These are phyloP conservation scores for Poeciliopsis prolifica DNA, from an alignment of 2,113 vertebrate genomes.

Conservation along the genomic window DNA sequence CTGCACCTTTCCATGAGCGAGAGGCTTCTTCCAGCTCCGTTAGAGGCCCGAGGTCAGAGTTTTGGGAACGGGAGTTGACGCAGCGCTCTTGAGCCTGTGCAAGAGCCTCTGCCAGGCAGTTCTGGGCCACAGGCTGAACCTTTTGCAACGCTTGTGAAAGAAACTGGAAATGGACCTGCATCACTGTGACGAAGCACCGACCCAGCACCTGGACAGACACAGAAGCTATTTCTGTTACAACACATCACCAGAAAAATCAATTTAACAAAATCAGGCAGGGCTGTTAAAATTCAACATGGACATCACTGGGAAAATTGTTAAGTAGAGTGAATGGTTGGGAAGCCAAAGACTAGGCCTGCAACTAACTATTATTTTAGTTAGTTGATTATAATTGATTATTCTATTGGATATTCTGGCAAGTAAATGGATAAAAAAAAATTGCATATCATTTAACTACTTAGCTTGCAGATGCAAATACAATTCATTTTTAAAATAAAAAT, in stretches of 20 bases:
- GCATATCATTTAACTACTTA: no score
- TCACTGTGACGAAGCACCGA: slow-evolving; percentile 95
- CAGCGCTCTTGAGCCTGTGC: slow-evolving; percentile 92
- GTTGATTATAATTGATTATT: no score
- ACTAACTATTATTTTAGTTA: no score
- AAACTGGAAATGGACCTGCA: slow-evolving; percentile 99
- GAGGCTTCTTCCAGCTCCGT: slow-evolving; percentile 91
- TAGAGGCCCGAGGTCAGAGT: slow-evolving; percentile 78
- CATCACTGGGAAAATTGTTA: neutral
- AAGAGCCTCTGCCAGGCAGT: slow-evolving; percentile 90
- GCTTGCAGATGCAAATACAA: no score
- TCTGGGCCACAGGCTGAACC: slow-evolving; percentile 95
- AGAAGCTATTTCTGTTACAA: slow-evolving; percentile 7
- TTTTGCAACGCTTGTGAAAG: slow-evolving; percentile 96
- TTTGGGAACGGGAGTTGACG: slow-evolving; percentile 72
- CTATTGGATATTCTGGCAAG: no score
- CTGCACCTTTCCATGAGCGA: slow-evolving; percentile 93
- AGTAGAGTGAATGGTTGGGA: neutral
- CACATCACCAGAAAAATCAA: neutral
- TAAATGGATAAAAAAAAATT: no score
- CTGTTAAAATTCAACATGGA: slow-evolving; percentile 7
- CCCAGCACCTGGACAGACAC: slow-evolving; percentile 87
- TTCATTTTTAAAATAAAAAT: no score
- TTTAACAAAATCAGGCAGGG: neutral
- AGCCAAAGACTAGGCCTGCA: no score